Percentiles rank a stretch among this genome's conserved stretches.
phyloP scores from a whole-genome alignment of 2,888 invertebrate genomes.

The Trilocha varians region DNA sequence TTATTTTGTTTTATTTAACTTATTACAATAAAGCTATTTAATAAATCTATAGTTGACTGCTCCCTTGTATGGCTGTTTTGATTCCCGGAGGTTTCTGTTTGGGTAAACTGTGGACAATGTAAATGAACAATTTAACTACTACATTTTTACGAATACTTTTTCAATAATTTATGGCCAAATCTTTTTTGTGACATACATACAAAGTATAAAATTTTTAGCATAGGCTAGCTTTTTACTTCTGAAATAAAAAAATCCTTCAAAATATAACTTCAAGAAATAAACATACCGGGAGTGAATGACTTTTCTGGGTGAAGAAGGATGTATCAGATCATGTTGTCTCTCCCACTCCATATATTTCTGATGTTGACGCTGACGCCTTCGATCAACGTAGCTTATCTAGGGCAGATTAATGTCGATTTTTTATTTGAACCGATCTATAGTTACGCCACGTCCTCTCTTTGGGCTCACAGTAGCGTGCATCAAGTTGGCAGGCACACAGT shows the following conservation, averaged over 20 bases:
- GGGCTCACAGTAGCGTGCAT: too few species aligned
- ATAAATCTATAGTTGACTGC: conserved; percentile 48
- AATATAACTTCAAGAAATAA: background rate
- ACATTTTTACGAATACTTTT: too few species aligned
- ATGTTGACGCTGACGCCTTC: conserved; percentile 80
- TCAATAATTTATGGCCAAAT: too few species aligned
- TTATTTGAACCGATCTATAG: too few species aligned
- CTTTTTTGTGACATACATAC: too few species aligned
- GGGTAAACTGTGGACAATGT: conserved; percentile 43
- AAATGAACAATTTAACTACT: background rate
- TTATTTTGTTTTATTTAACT: conserved; percentile 2
- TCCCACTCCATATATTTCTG: conserved; percentile 82
- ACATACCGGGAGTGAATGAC: conserved; percentile 77
- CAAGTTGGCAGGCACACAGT: too few species aligned
- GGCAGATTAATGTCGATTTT: too few species aligned
- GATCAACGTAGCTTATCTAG: conserved; percentile 85
- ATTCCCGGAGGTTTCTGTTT: conserved; percentile 58
- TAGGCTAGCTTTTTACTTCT: background rate
- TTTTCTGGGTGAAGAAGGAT: conserved; percentile 81
- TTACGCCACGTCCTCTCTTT: too few species aligned
- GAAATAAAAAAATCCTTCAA: background rate
- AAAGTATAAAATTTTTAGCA: too few species aligned
- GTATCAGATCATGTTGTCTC: conserved; percentile 79
- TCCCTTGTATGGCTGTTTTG: conserved; percentile 54
- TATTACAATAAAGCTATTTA: background rate